These are phyloP conservation scores for Micronisus gabar DNA, from an alignment of 2,113 vertebrate genomes.

Conservation along the genomic window DNA sequence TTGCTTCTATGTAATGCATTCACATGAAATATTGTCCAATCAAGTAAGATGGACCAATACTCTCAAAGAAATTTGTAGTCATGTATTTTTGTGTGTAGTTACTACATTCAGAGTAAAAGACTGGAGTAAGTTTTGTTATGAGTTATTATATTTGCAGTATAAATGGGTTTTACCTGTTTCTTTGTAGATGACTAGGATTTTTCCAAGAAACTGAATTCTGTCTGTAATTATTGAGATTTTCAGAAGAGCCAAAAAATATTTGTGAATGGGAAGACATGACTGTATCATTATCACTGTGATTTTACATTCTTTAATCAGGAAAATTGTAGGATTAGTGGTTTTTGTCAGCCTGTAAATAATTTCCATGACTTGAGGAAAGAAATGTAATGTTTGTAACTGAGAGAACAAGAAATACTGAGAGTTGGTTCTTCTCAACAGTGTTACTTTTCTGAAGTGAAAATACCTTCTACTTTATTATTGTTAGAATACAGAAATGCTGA, in stretches of 20 bases:
- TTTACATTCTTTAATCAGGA: background rate
- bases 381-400: background rate
- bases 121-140: background rate
- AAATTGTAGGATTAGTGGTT: background rate
- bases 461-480: background rate
- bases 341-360: background rate
- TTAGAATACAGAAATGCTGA: background rate
- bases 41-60: background rate
- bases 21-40: background rate
- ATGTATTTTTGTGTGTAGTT: background rate
- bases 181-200: background rate
- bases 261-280: background rate
- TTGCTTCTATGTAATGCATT: background rate
- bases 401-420: background rate
- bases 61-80: background rate
- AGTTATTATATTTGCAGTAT: background rate
- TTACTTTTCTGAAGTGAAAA: background rate
- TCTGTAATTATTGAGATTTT: background rate
- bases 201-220: background rate
- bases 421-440: background rate
- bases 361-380: background rate
- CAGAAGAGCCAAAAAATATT: background rate
- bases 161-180: background rate
- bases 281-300: background rate
- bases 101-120: background rate